Percentiles rank a stretch among this genome's conserved stretches.
Conservation (phyloP, 2,888 invertebrate species). For the Euzophera pinguis region DNA sequence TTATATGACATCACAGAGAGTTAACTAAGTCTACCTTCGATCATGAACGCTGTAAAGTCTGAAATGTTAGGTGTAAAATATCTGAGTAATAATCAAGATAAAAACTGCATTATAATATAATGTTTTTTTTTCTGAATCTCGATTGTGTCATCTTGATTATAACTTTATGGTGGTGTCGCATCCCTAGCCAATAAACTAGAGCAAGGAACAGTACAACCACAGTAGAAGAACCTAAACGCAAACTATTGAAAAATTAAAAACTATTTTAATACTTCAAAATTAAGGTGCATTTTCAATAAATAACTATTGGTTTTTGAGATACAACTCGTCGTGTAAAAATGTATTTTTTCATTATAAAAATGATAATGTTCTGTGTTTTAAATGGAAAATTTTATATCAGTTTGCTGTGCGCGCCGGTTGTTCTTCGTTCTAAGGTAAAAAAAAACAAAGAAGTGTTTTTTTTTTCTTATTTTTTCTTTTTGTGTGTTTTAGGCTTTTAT, state of each 20-base stretch:
- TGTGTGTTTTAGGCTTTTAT: slow-evolving; percentile 17
- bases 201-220: slow-evolving; percentile 45
- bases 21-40: too few relatives aligned
- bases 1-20: too few relatives aligned
- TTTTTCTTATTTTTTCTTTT: not conserved
- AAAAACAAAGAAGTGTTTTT: slow-evolving; percentile 6
- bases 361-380: slow-evolving; percentile 72
- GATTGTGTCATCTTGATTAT: slow-evolving; percentile 32
- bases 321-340: slow-evolving; percentile 31
- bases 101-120: too few relatives aligned
- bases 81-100: too few relatives aligned
- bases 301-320: slow-evolving; percentile 28
- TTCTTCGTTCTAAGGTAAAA: slow-evolving; percentile 58
- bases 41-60: too few relatives aligned
- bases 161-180: slow-evolving; percentile 38
- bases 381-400: slow-evolving; percentile 76
- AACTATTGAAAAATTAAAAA: slow-evolving; percentile 27
- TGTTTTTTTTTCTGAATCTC: slow-evolving; percentile 18
- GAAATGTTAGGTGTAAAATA: too few relatives aligned
- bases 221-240: slow-evolving; percentile 40
- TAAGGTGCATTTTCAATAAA: slow-evolving; percentile 33
- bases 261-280: slow-evolving; percentile 24
- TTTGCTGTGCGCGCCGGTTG: slow-evolving; percentile 58
- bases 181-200: slow-evolving; percentile 71
- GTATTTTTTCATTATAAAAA: slow-evolving; percentile 74